Evolutionary conservation across 1,140 invertebrate genomes (phyloP), one percentile per base, ranked within the genome.

Genomic region (Nixonia krombeini): DNA sequence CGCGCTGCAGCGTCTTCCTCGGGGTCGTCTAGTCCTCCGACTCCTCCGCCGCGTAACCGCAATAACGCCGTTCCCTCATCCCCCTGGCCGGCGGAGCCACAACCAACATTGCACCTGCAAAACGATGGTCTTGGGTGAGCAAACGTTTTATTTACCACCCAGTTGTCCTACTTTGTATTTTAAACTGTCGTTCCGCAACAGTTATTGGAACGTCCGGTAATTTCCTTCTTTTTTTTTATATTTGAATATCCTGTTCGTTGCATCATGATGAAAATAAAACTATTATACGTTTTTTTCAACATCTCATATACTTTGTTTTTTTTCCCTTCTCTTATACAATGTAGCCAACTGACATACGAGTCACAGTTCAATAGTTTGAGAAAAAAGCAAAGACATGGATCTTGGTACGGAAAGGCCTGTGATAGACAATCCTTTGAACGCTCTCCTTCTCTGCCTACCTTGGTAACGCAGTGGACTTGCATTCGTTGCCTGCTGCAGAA

Each of bases 401-500:
- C 80, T 0, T 85, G 79, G 82, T 74, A 65, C 26, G 81, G 78
- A 35, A 46, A 42, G 13, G 35, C 16, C 13, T 62, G 31, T 18
- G 55, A 66, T 15, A 58, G 49, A 49, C 37, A 62, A 38, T 16
- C 26, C 10, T 55, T 78, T 16, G 74, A 73, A 29, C 74, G 80
- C 61, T 76, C 76, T 38, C 64, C 78, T 12, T 85, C 84, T 4
- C 38, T 83, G 56, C 83, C 84, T 12, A 75, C 74, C 3, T 63
- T 85, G 41, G 71, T 81, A 13, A 76, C 72, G n/a, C 76, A 76
- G 55, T 85, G 84, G 84, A 84, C 78, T 40, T 85, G 84, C 28
- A 80, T 85, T 56, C 80, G 84, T 45, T 85, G 84, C 64, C 55
- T 85, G 6, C 70, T 82, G 31, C 67, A 77, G 16, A 85, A 85